Evolutionary conservation across 2,888 invertebrate genomes (phyloP), one percentile per base, ranked within the genome.

Genomic region (Trisateles emortualis): DNA sequence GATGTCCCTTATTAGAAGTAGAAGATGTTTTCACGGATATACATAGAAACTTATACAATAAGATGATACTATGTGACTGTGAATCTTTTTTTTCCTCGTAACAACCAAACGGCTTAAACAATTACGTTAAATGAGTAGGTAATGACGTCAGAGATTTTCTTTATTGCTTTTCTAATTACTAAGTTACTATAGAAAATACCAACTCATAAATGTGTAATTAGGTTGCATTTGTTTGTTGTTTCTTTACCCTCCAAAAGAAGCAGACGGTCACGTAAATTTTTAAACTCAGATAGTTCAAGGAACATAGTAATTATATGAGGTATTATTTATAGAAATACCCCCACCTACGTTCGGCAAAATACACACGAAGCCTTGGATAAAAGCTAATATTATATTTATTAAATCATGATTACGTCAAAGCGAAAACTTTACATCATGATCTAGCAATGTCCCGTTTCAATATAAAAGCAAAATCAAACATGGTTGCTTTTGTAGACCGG

Each of bases 401-500:
- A 10, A 14, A 33, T 2, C 8, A 33, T 1, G 8, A 14, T 14
- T 2, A 14, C 14, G 33, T 14, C 13, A 33, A 14, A 8, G 9
- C 14, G 10, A 17, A 35, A 17, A 36, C 1, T 13, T 36, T 19
- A 19, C 36, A 10, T 17, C 17, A 36, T 17, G 17, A n/a, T 35
- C 16, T 19, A 49, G 52, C 49, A 45, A 40, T 48, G 49, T 50
- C 49, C 50, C 40, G 39, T 50, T 47, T 50, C 46, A 49, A 68
- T 36, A 47, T 30, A 48, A 47, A 45, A 45, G 64, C 47, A 26
- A n/a, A n/a, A n/a, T n/a, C n/a, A n/a, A n/a, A 44, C 26, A 46
- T 68, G 53, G 64, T 54, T 64, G 44, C 54, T 59, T n/a, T 68
- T 52, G 47, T 54, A 64, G 64, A 68, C 69, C 52, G 45, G 60